A percentile compares a stretch with the other conserved stretches of the same genome.
phyloP scores from a whole-genome alignment of 2,888 invertebrate genomes.

The Erannis defoliaria region DNA sequence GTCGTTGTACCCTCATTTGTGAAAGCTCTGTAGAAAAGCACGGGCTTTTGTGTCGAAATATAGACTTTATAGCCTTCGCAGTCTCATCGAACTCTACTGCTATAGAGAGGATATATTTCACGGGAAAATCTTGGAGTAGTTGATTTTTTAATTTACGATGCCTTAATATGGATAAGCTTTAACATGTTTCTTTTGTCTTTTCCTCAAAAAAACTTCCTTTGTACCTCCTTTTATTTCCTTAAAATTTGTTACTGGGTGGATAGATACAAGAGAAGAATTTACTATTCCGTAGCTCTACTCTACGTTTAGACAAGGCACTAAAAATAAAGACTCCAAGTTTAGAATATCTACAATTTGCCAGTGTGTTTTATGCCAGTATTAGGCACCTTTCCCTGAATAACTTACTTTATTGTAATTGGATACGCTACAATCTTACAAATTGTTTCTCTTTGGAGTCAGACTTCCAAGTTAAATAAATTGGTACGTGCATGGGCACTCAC shows the following conservation, averaged over 20 bases:
- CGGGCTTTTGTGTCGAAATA: conserved; percentile 20
- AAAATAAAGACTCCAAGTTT: too few relatives aligned
- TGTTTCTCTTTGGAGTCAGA: neutral
- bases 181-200: too few relatives aligned
- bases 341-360: neutral
- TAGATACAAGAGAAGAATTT: too few relatives aligned
- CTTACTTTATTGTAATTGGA: conserved; percentile 1
- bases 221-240: too few relatives aligned
- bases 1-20: conserved; percentile 24
- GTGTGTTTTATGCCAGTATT: too few relatives aligned
- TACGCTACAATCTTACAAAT: conserved; percentile 9
- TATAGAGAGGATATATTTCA: conserved; percentile 13
- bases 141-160: neutral
- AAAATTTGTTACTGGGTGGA: too few relatives aligned
- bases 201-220: too few relatives aligned
- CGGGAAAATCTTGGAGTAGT: conserved; percentile 1
- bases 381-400: neutral
- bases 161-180: too few relatives aligned
- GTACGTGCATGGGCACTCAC: conserved; percentile 9
- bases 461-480: conserved; percentile 16
- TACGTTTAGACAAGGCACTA: too few relatives aligned
- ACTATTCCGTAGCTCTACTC: neutral
- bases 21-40: conserved; percentile 25
- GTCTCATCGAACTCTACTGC: conserved; percentile 21
- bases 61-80: conserved; percentile 21